Evolutionary conservation across 2,888 invertebrate genomes (phyloP).

Genomic region (Plutella xylostella): DNA sequence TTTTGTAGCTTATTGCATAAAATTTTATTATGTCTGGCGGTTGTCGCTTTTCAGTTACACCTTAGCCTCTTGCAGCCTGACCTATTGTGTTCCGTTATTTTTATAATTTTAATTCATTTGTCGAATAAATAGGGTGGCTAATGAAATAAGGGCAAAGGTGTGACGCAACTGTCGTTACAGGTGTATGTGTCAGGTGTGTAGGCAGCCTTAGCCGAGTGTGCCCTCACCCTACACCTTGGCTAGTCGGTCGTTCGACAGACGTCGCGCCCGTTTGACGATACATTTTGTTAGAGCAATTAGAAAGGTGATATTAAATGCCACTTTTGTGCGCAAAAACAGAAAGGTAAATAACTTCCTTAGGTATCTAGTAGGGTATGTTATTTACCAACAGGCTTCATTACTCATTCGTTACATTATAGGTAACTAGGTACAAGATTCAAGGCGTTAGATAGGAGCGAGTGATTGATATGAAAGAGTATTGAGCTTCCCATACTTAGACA

Average conservation of each 20-base stretch:
- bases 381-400: background rate
- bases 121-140: background rate
- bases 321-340: background rate
- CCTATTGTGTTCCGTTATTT: slow-evolving; percentile 32
- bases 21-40: too few species aligned
- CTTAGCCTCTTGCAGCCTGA: too few species aligned
- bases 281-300: background rate
- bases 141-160: slow-evolving; percentile 34
- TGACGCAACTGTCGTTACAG: slow-evolving; percentile 53
- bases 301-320: background rate
- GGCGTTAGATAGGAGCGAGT: too few species aligned
- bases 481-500: background rate
- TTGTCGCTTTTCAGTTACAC: too few species aligned
- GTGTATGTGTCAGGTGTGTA: slow-evolving; percentile 46
- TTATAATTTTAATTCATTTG: background rate
- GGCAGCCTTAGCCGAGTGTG: slow-evolving; percentile 27
- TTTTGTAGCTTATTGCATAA: slow-evolving; percentile 11
- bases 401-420: too few species aligned
- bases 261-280: too few species aligned
- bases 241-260: too few species aligned
- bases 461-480: too few species aligned
- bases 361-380: background rate
- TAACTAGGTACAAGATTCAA: too few species aligned
- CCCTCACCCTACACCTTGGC: too few species aligned
- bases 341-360: background rate